A percentile compares a stretch with the other conserved stretches of the same genome.
Conservation (phyloP, 2,113 vertebrate species). For the Hydrolagus affinis region DNA sequence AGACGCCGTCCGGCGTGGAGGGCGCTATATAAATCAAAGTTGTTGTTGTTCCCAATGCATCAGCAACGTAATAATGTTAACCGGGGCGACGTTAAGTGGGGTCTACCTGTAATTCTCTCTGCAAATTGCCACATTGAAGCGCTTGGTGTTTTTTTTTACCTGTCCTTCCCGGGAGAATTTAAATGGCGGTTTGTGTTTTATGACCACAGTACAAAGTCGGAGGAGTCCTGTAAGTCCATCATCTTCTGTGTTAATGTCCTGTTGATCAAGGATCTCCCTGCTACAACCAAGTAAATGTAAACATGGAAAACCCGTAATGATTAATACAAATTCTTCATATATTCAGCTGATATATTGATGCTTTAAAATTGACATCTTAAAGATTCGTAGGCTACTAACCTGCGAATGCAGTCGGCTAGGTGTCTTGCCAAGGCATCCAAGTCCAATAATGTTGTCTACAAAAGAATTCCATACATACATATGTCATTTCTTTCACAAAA, state of each 20-base stretch:
- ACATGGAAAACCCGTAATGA: neutral
- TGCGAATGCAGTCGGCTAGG: slow-evolving; percentile 93
- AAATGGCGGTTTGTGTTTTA: slow-evolving; percentile 96
- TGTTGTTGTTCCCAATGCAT: too few species aligned
- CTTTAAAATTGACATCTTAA: neutral
- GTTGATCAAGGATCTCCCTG: slow-evolving; percentile 93
- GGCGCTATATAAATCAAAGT: too few species aligned
- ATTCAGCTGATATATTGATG: neutral
- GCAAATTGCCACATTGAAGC: neutral
- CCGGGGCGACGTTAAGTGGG: too few species aligned
- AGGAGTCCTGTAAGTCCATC: slow-evolving; percentile 90
- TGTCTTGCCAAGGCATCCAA: slow-evolving; percentile 90
- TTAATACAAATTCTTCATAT: neutral
- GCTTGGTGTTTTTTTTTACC: slow-evolving; percentile 42
- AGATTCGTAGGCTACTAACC: slow-evolving; percentile 55
- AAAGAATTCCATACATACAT: neutral
- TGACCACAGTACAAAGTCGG: slow-evolving; percentile 85
- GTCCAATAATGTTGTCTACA: slow-evolving; percentile 88
- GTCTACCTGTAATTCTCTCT: neutral
- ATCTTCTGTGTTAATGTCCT: slow-evolving; percentile 86
- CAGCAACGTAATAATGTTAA: too few species aligned
- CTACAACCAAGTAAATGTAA: slow-evolving; percentile 45
- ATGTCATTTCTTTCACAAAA: neutral
- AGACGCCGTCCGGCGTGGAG: too few species aligned
- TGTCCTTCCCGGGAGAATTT: slow-evolving; percentile 95